Evolutionary conservation across 2,888 invertebrate species (phyloP).

Genomic region (Phyto melanocephala): DNA sequence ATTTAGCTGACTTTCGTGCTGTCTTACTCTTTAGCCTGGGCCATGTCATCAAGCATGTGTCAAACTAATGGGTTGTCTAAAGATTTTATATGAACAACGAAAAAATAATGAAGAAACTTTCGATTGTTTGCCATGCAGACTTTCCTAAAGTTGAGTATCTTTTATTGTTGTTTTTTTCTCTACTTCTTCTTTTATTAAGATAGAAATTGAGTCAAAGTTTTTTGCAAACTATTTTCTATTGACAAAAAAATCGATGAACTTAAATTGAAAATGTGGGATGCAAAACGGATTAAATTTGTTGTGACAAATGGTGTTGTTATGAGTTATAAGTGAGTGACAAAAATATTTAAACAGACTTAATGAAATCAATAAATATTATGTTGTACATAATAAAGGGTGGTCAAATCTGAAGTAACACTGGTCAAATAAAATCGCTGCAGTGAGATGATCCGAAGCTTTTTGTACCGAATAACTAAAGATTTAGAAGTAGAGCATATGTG

Average conservation of each 20-base stretch:
- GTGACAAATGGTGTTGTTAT: neutral
- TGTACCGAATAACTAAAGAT: no score
- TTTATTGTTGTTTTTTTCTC: neutral
- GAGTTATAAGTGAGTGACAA: no score
- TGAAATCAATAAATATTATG: no score
- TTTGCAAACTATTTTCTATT: neutral
- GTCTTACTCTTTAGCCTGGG: neutral
- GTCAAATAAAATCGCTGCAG: no score
- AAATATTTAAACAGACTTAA: no score
- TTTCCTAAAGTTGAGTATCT: neutral
- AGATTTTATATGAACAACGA: neutral
- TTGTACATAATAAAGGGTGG: no score
- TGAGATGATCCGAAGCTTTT: no score
- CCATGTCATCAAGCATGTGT: slow-evolving; percentile 9
- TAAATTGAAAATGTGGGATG: neutral
- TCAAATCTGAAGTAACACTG: no score
- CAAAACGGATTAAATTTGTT: neutral
- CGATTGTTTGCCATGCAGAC: neutral
- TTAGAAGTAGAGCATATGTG: no score
- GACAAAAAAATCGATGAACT: neutral
- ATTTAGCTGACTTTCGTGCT: neutral
- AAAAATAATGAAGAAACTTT: neutral
- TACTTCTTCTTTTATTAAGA: neutral
- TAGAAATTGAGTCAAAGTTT: slow-evolving; percentile 6
- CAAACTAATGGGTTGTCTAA: neutral